Conservation (phyloP, 2,888 invertebrate genomes). For the Odontocolon sp. region DNA sequence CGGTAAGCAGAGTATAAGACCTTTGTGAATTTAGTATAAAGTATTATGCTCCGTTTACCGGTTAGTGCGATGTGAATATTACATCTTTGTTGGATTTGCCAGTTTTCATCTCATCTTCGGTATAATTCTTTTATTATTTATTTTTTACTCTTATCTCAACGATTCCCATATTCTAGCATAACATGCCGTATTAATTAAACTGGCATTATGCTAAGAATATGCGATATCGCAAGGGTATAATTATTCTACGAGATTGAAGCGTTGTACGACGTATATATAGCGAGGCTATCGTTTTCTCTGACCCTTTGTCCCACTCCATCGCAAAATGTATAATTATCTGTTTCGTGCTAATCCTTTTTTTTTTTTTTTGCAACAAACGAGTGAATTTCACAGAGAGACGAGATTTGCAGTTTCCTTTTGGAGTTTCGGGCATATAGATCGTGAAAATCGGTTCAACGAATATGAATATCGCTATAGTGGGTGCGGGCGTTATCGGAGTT, state of each 20-base stretch:
- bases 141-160: no score
- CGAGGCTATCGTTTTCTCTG: neutral
- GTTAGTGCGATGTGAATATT: constrained; percentile 62
- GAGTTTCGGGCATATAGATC: neutral
- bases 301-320: neutral
- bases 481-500: constrained; percentile 89
- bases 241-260: neutral
- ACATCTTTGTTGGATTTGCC: constrained; percentile 44
- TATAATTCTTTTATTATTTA: neutral
- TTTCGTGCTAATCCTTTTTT: neutral
- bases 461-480: constrained; percentile 85
- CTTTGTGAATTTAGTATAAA: constrained; percentile 65
- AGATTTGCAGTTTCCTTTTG: neutral
- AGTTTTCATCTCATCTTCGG: neutral
- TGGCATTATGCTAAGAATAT: constrained; percentile 76
- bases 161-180: constrained; percentile 76
- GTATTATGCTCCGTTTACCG: constrained; percentile 77
- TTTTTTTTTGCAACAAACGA: neutral
- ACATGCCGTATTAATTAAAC: constrained; percentile 64
- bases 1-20: constrained; percentile 78
- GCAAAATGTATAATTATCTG: neutral
- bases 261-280: neutral
- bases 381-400: neutral
- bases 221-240: constrained; percentile 64
- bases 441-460: neutral